Conservation (phyloP, 2,113 vertebrate species). For the Natator depressus region DNA sequence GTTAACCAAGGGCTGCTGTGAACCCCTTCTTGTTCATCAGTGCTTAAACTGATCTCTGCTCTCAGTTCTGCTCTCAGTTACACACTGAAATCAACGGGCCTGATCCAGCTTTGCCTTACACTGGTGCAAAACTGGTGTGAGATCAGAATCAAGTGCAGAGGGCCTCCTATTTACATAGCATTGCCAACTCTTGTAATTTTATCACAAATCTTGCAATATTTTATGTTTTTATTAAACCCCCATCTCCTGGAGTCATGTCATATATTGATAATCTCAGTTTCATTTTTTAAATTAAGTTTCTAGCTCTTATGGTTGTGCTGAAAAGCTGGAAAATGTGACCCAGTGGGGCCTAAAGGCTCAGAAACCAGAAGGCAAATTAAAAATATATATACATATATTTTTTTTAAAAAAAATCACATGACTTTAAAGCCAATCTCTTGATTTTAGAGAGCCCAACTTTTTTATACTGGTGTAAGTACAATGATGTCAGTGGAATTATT, state of each 20-base stretch:
- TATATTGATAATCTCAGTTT: not conserved
- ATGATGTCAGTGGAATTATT: not conserved
- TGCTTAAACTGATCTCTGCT: not conserved
- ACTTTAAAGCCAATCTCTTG: not conserved
- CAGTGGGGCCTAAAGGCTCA: not conserved
- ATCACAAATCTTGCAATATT: not conserved
- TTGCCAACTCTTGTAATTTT: accelerated
- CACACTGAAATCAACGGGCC: accelerated
- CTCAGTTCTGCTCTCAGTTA: not conserved
- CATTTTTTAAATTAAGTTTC: not conserved
- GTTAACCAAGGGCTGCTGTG: not conserved
- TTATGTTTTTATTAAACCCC: not conserved
- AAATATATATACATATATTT: not conserved
- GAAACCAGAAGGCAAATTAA: not conserved
- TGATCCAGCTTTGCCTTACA: not conserved
- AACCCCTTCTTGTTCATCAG: not conserved
- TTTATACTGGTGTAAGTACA: not conserved
- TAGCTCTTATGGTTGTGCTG: not conserved
- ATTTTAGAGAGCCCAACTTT: not conserved
- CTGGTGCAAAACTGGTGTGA: not conserved
- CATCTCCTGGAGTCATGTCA: not conserved
- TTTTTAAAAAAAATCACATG: not conserved
- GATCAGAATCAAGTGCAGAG: not conserved
- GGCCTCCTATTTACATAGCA: accelerated
- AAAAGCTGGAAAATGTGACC: not conserved